phyloP scores from a whole-genome alignment of 23 tunicate genomes.

The Aplidium turbinatum region DNA sequence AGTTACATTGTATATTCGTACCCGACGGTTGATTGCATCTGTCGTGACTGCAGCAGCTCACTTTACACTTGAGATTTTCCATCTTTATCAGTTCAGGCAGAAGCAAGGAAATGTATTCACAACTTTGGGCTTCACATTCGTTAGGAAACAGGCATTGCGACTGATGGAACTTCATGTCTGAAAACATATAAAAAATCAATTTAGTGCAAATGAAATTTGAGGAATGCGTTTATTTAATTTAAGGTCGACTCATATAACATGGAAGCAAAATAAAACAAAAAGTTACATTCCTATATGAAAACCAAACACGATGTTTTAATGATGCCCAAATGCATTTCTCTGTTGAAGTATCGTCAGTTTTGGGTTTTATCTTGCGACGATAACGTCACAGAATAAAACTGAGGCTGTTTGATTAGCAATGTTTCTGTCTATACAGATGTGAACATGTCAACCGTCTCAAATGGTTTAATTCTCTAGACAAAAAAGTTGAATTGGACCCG shows the following conservation, averaged over 20 bases:
- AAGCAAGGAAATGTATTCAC: conserved; percentile 1
- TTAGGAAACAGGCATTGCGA: conserved; percentile 11
- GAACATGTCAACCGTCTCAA: no score
- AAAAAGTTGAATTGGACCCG: no score
- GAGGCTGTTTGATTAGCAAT: no score
- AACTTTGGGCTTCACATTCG: conserved; percentile 14
- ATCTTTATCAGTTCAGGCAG: neutral
- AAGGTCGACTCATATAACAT: neutral
- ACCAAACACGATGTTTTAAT: neutral
- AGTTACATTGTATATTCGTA: neutral
- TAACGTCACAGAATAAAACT: no score
- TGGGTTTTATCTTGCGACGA: no score
- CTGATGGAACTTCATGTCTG: neutral
- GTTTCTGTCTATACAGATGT: no score
- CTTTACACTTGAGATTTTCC: neutral
- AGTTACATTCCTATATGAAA: neutral
- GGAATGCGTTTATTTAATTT: neutral
- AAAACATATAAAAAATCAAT: neutral
- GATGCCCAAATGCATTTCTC: neutral
- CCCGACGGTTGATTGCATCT: conserved; percentile 5
- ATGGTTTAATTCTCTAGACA: no score
- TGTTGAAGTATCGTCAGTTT: no score
- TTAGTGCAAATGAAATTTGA: neutral
- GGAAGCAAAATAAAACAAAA: neutral
- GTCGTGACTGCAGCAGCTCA: conserved; percentile 3